Evolutionary conservation across 2,113 vertebrate genomes (phyloP), one percentile per base, ranked within the genome.

Genomic region (Martes martes): DNA sequence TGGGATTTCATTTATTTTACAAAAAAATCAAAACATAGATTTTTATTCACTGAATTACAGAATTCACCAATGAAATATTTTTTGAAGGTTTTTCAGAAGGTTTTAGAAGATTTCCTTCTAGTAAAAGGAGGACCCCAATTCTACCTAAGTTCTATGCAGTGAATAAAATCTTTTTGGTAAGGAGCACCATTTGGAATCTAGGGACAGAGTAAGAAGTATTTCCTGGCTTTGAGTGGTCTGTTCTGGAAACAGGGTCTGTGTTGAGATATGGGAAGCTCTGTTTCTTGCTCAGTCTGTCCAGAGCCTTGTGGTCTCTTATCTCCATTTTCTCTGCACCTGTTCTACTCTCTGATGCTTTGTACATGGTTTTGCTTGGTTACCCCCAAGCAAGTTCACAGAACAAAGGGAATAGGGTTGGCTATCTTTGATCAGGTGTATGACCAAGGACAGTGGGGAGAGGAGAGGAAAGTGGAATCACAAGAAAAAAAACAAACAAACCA

Each of bases 1-100:
- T 78, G 21, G 39, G 26, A 55, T 89, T 95, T 92, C 73, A 61
- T 45, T 93, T 83, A 61, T 33, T 74, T 94, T 78, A 74, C 19
- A 42, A 76, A 76, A 45, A 47, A 76, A 16, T 16, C 13, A 76
- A 45, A 76, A 47, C 74, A 39, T 28, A 67, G 52, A 84, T 13
- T 87, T 78, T 90, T 80, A 4, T 93, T 67, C n/a, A 33, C 18
- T 45, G 14, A 84, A 36, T 78, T 81, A 84, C 7, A 81, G 78
- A 86, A 59, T 28, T 65, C 23, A 36, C 14, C 28, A 42, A 15
- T 55, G 24, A 74, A 83, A n/a, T 79, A 55, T 16, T 18, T 31
- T 78, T 52, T 23, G 57, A 69, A 11, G 23, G 23, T 82, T 59
- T 81, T 52, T 52, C 50, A 52, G 50, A 52, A 52, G 50, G 50